Evolutionary conservation across 2,113 vertebrate genomes (phyloP), one percentile per base, ranked within the genome.

Genomic region (Lamprotornis superbus): DNA sequence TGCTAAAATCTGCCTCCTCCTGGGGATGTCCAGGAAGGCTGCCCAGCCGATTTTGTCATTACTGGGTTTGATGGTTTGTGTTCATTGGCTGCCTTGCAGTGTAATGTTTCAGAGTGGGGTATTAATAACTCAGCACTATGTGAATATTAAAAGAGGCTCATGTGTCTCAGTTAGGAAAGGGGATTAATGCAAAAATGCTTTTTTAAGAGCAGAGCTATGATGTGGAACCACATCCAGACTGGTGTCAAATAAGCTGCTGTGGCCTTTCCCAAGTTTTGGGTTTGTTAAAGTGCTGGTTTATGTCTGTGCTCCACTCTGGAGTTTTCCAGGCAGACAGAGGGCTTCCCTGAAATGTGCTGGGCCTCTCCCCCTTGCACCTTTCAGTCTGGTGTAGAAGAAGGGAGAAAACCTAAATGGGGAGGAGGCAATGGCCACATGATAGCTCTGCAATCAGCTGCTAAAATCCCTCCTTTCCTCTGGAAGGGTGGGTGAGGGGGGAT

Each of bases 181-280:
- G 59, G 77, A 89, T 89, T 93, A 80, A 78, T 79, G 80, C 59
- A 86, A 80, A 97, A 86, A 69, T n/a, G 57, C 28, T 88, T 87
- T 93, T 83, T 90, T 67, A 88, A 95, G 87, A 96, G 89, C 93
- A 97, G 93, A 95, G 94, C 89, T 97, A 21, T 93, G 93, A 82
- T 95, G 93, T 83, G 89, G 80, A 92, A 90, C 83, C 75, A 42
- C 89, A 74, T 16, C 18, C 88, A 80, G 71, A 46, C 79, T 56
- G 63, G 6, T 82, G 30, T 64, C 33, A 52, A 33, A 60, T 73
- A 31, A 93, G 42, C 55, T 52, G 52, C 69, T 69, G 47, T 78
- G 75, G 39, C n/a, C 57, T 87, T 75, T 59, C 65, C 39, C 63
- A 33, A 30, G 40, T 68, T 85, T n/a, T 46, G 53, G 63, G 27